A percentile compares a stretch with the other conserved stretches of the same genome.
phyloP scores from a whole-genome alignment of 2,888 invertebrate species.

The Polymixis lichenea region DNA sequence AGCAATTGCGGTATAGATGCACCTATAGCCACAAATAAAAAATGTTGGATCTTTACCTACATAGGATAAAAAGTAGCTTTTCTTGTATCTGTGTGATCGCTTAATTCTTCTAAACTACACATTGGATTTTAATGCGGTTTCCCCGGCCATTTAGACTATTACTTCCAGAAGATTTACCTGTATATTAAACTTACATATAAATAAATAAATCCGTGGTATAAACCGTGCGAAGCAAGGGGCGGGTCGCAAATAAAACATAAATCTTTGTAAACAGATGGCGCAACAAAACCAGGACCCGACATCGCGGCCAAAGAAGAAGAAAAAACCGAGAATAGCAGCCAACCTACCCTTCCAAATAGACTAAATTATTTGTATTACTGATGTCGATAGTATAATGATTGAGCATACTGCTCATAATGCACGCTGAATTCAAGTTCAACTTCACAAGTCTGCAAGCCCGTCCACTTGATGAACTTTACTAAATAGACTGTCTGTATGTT shows the following conservation, averaged over 20 bases:
- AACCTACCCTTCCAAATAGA: slow-evolving; percentile 86
- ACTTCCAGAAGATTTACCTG: not conserved
- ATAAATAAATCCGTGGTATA: not conserved
- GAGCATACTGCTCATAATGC: slow-evolving; percentile 26
- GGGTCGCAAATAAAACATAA: not conserved
- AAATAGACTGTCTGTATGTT: not conserved
- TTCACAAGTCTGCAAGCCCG: not conserved
- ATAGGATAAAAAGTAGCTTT: not conserved
- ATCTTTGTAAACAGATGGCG: slow-evolving; percentile 62
- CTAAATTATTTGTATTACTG: slow-evolving; percentile 64
- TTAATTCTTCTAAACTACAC: not conserved
- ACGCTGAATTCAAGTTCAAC: slow-evolving; percentile 4
- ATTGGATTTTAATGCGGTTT: not conserved
- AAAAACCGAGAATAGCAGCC: slow-evolving; percentile 86
- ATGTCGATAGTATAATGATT: slow-evolving; percentile 1
- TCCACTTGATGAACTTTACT: not conserved
- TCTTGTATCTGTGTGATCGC: not conserved
- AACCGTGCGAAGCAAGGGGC: not conserved
- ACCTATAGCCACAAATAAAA: not conserved
- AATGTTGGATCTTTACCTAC: too few relatives aligned
- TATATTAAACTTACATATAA: not conserved
- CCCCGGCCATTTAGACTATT: not conserved
- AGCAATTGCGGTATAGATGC: not conserved
- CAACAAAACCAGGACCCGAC: slow-evolving; percentile 69
- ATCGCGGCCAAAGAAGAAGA: slow-evolving; percentile 79